Conservation (phyloP, 2,888 invertebrate genomes). For the Mythimna lalbum region DNA sequence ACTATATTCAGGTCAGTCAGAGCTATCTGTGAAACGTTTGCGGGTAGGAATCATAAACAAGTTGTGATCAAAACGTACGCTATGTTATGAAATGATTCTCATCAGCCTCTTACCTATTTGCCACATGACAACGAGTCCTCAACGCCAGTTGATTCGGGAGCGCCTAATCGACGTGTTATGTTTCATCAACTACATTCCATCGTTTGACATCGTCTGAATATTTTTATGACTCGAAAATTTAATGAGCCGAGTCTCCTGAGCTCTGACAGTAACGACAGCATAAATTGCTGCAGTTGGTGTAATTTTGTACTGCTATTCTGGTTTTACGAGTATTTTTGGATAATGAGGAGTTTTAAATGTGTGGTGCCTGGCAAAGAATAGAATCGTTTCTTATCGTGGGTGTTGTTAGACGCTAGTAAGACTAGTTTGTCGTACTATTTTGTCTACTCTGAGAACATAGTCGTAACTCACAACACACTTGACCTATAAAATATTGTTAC, state of each 20-base stretch:
- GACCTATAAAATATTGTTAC: not conserved
- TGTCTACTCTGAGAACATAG: not conserved
- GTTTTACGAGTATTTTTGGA: conserved; percentile 41
- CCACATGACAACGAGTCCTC: conserved; percentile 20
- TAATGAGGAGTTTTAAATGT: conserved; percentile 25
- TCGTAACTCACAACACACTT: not conserved
- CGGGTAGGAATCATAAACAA: not conserved
- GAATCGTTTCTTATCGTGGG: conserved; percentile 13
- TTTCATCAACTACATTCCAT: conserved; percentile 37
- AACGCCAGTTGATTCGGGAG: conserved; percentile 29
- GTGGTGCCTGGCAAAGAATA: conserved; percentile 19
- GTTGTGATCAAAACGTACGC: conserved; percentile 15
- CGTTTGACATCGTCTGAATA: conserved; percentile 37
- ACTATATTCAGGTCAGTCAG: not conserved
- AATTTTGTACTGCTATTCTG: conserved; percentile 34
- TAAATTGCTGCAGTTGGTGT: conserved; percentile 34
- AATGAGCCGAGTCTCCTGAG: conserved; percentile 47
- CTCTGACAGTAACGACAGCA: conserved; percentile 27
- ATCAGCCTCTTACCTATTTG: conserved; percentile 28
- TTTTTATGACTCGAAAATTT: conserved; percentile 48
- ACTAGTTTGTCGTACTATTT: not conserved
- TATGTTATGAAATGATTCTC: conserved; percentile 24
- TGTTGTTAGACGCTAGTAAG: not conserved
- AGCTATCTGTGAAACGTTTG: not conserved
- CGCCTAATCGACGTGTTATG: conserved; percentile 43